A percentile compares a stretch with the other conserved stretches of the same genome.
These are phyloP conservation scores for Turritopsis rubra DNA, from an alignment of 30 jellyfish, hydroid and myxozoan species.

Conservation along the genomic window DNA sequence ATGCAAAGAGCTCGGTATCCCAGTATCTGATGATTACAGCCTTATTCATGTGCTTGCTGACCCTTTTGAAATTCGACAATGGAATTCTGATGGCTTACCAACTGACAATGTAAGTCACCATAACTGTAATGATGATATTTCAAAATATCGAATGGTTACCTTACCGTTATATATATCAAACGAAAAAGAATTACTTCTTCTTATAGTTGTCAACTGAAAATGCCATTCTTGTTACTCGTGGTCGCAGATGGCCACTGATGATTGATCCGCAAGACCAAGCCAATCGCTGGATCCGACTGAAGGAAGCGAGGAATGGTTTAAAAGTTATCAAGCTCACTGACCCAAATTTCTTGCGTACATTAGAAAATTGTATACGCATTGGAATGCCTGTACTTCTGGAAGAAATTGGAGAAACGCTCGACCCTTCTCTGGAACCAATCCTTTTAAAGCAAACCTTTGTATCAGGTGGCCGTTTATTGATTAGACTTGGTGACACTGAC, in stretches of 20 bases:
- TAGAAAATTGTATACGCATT: slow-evolving; percentile 77
- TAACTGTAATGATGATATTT: not conserved
- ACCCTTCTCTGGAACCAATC: slow-evolving; percentile 91
- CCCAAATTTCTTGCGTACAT: slow-evolving; percentile 69
- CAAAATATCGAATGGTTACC: too few species aligned
- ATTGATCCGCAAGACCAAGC: slow-evolving; percentile 99
- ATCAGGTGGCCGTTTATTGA: slow-evolving; percentile 87
- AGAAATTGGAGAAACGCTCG: slow-evolving; percentile 86
- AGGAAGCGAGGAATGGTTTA: slow-evolving; percentile 72
- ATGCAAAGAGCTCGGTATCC: slow-evolving; percentile 64
- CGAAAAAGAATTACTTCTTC: too few species aligned
- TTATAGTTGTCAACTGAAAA: slow-evolving; percentile 91
- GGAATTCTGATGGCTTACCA: slow-evolving; percentile 94
- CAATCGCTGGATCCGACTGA: slow-evolving; percentile 79
- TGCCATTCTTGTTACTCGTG: slow-evolving; percentile 86
- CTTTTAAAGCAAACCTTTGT: slow-evolving; percentile 81
- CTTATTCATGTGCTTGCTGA: slow-evolving; percentile 86
- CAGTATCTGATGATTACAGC: slow-evolving; percentile 76
- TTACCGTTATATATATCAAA: not conserved
- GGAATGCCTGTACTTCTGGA: slow-evolving; percentile 90
- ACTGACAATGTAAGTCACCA: slow-evolving; percentile 60
- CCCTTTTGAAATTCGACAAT: slow-evolving; percentile 91
- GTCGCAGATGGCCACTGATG: slow-evolving; percentile 98
- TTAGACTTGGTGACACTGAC: slow-evolving; percentile 92
- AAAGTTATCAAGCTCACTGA: slow-evolving; percentile 86